Evolutionary conservation across 2,113 vertebrate species (phyloP).

Genomic region (Rhadina sibilatrix): DNA sequence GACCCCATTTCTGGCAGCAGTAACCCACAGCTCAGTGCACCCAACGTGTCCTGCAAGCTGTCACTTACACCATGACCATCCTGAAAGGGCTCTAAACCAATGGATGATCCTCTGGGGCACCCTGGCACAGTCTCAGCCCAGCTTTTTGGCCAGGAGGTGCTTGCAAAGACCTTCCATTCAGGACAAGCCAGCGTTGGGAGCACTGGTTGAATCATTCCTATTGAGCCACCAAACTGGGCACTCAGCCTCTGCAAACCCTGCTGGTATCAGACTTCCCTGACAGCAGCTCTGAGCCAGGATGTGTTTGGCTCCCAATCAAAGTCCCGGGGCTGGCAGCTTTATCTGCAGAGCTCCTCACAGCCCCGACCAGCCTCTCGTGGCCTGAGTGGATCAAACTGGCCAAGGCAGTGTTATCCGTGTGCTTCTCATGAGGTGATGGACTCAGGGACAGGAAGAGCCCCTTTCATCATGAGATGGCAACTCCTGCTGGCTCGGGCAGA

Average conservation of each 20-base stretch:
- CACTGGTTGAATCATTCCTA: not conserved
- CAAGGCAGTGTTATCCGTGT: not conserved
- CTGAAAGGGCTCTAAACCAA: not conserved
- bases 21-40: not conserved
- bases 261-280: not conserved
- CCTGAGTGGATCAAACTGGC: not conserved
- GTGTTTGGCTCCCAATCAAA: constrained; percentile 8
- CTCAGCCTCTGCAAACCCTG: not conserved
- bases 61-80: not conserved
- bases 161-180: not conserved
- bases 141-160: fast-evolving
- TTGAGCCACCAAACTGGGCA: not conserved
- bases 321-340: not conserved
- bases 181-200: fast-evolving
- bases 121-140: not conserved
- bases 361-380: not conserved
- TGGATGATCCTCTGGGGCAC: not conserved
- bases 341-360: not conserved
- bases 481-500: not conserved
- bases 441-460: not conserved
- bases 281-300: not conserved
- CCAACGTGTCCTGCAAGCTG: fast-evolving
- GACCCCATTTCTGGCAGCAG: not conserved
- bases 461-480: not conserved
- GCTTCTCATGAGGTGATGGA: not conserved